Evolutionary conservation across 2,888 invertebrate genomes (phyloP).

Genomic region (Dynastes tityus): DNA sequence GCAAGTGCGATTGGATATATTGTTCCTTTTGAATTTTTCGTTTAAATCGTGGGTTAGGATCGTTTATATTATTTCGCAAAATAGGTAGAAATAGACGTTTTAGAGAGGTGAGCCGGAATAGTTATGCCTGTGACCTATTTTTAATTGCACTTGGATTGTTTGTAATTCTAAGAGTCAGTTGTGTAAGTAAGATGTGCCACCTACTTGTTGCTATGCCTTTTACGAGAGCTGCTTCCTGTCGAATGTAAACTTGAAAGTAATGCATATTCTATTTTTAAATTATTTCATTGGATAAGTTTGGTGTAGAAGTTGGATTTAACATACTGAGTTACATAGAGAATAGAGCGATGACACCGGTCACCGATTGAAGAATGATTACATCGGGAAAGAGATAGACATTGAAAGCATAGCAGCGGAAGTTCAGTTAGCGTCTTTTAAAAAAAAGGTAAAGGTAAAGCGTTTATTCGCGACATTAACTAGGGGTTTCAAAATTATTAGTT

Average conservation of each 20-base stretch:
- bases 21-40: conserved; percentile 17
- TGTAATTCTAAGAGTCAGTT: background rate
- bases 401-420: no score
- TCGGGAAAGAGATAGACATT: no score
- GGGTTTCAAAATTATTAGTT: no score
- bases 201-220: background rate
- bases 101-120: background rate
- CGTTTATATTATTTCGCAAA: conserved; percentile 20
- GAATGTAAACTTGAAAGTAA: background rate
- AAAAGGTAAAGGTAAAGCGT: no score
- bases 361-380: no score
- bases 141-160: conserved; percentile 1
- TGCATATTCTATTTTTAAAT: no score
- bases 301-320: no score
- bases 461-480: no score
- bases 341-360: no score
- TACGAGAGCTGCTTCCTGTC: background rate
- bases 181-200: background rate
- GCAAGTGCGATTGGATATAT: conserved; percentile 19
- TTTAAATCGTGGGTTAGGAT: background rate
- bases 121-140: conserved; percentile 10
- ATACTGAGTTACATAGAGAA: no score
- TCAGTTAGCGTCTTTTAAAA: no score
- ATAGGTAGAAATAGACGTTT: background rate
- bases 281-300: no score